Conservation (phyloP, 2,113 vertebrate species). For the Bolborhynchus lineola region DNA sequence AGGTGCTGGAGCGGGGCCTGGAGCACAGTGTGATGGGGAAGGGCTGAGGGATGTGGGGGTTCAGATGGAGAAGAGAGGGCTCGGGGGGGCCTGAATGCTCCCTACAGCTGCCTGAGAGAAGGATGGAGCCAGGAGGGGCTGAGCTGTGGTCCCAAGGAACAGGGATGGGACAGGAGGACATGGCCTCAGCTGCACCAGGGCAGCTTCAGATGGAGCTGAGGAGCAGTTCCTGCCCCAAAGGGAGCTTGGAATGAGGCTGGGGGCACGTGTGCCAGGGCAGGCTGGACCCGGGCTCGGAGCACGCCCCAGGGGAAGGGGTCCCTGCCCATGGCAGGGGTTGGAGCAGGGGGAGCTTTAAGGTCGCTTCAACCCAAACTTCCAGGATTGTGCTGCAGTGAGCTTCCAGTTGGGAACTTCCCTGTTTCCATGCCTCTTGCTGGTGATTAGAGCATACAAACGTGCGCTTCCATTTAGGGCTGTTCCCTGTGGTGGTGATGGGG, state of each 20-base stretch:
- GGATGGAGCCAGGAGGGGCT: background rate
- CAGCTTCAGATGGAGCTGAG: background rate
- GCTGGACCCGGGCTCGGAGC: background rate
- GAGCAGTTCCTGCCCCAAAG: background rate
- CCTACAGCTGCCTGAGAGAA: background rate
- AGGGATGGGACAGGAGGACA: background rate
- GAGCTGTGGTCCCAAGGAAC: no score
- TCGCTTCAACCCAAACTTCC: background rate
- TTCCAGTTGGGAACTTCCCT: background rate
- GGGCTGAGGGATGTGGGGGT: background rate
- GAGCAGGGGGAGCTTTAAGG: background rate
- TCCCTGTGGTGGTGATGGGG: background rate
- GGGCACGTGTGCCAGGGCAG: no score
- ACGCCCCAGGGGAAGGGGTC: background rate
- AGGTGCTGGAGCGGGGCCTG: background rate
- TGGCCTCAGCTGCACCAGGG: background rate
- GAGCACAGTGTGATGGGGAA: background rate
- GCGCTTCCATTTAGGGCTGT: background rate
- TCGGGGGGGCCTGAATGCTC: background rate
- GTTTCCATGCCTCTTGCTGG: background rate
- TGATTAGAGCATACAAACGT: background rate
- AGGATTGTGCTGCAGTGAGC: background rate
- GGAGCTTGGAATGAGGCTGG: background rate
- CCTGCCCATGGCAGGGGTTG: background rate
- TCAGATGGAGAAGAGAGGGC: background rate